These are phyloP conservation scores for Chamaetylas fuelleborni DNA, from an alignment of 2,113 vertebrate genomes.

Conservation along the genomic window DNA sequence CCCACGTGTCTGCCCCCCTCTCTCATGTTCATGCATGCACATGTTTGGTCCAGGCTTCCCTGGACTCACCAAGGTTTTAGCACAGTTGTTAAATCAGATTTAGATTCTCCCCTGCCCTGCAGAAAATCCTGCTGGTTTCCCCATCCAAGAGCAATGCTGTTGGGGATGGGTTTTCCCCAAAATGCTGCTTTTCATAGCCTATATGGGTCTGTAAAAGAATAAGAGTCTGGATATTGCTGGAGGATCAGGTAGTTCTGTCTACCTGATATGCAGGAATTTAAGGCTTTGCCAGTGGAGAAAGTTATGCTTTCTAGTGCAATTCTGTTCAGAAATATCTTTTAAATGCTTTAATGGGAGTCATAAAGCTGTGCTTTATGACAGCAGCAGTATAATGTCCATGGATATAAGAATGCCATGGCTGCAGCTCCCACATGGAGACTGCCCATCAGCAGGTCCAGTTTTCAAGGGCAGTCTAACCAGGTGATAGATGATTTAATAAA, in stretches of 20 bases:
- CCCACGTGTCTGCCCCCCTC: neutral
- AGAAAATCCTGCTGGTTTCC: neutral
- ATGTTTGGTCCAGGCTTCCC: neutral
- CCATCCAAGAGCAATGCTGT: neutral
- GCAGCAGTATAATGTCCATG: neutral
- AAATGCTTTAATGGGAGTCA: neutral
- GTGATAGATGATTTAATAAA: neutral
- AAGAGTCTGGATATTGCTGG: neutral
- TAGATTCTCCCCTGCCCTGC: neutral
- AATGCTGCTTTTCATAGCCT: neutral
- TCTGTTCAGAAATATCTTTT: neutral
- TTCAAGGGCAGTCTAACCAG: neutral
- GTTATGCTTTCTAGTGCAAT: neutral
- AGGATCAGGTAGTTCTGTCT: neutral
- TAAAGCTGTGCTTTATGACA: neutral
- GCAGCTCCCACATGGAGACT: neutral
- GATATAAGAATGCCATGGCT: neutral
- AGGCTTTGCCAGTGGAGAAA: neutral
- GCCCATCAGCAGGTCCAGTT: neutral
- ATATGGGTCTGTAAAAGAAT: neutral
- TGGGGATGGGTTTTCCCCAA: neutral
- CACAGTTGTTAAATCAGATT: neutral
- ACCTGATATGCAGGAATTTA: neutral
- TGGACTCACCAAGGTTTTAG: slow-evolving; percentile 33
- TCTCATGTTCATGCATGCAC: neutral